A percentile compares a stretch with the other conserved stretches of the same genome.
phyloP scores from a whole-genome alignment of 2,113 vertebrate species.

The Anhinga anhinga region DNA sequence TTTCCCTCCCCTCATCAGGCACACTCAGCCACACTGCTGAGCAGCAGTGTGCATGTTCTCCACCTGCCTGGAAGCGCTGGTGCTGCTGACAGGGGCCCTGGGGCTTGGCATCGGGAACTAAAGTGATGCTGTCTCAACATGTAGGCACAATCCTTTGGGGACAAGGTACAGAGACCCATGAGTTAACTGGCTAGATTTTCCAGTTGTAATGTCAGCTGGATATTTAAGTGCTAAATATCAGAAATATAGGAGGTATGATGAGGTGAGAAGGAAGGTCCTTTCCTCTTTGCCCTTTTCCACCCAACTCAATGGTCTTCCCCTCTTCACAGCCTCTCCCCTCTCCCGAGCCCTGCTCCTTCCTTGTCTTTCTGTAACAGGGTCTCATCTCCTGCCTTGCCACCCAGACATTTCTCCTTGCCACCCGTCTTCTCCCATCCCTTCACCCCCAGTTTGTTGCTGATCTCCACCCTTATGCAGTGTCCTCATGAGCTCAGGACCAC shows the following conservation, averaged over 20 bases:
- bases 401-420: background rate
- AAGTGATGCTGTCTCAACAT: background rate
- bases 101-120: background rate
- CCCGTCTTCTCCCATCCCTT: background rate
- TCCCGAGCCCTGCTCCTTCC: background rate
- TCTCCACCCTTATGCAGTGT: background rate
- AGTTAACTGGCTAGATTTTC: background rate
- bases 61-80: background rate
- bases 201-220: background rate
- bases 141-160: background rate
- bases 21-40: background rate
- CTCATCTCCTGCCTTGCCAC: background rate
- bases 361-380: background rate
- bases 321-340: background rate
- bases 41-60: rapidly evolving
- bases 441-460: background rate
- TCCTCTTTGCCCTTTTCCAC: background rate
- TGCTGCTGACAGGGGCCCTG: background rate
- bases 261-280: background rate
- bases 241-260: background rate
- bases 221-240: background rate
- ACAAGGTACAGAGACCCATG: background rate
- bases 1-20: background rate
- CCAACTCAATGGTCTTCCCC: background rate
- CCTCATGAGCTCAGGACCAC: background rate